Evolutionary conservation across 2,888 invertebrate genomes (phyloP), one percentile per base, ranked within the genome.

Genomic region (Branchellion lobata): DNA sequence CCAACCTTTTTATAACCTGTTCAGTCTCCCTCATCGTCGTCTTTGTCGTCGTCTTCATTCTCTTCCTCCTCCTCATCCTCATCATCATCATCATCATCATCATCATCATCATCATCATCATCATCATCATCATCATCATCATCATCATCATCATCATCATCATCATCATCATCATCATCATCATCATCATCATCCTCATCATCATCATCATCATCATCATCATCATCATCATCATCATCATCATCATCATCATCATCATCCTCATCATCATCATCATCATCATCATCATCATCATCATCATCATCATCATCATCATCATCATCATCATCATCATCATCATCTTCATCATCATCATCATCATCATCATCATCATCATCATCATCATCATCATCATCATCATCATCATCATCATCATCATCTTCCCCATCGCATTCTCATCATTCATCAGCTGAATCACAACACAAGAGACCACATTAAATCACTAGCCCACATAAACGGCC

Each of bases 51-150:
- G 2, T 8, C 29, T 3, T 5, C 11, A 8, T 65, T 29, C 3
- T 29, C 5, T 24, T 73, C 27, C 3, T 21, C 27, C 5, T 65
- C 27, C 5, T 65, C 27, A 65, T 65, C 27, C n/a, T 72, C 36
- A 72, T 72, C 36, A 72, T 72, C 36, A 72, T 72, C 36, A 72
- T 36, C 40, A 73, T 36, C 24, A 36, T 73, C 40, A 73, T 73
- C 40, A 73, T 73, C 40, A 73, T 73, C 24, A 73, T 36, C 40
- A 73, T 36, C 40, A 36, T 73, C 27, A 33, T 77, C 57, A 57
- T 77, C 77, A 31, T 77, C 57, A 33, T 77, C 77, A 33, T 77
- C 57, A 33, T 65, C 77, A 33, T 77, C 77, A 27, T 77, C 77
- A 27, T 77, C 57, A 61, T 61, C 57, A 27, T 61, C 77, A 57